Evolutionary conservation across 2,113 vertebrate species (phyloP), one percentile per base, ranked within the genome.

Genomic region (Bucco capensis): DNA sequence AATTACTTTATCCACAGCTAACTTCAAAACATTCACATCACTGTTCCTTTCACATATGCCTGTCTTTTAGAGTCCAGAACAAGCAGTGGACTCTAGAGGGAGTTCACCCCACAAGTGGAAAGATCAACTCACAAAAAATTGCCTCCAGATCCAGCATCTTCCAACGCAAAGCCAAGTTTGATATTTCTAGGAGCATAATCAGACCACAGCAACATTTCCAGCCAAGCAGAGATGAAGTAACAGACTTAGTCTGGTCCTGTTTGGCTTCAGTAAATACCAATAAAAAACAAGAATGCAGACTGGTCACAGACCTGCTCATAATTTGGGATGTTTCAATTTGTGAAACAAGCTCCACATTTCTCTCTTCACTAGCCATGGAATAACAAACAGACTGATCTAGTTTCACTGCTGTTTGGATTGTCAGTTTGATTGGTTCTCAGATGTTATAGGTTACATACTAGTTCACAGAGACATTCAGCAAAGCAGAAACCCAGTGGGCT

Each of bases 351-450:
- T 86, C 70, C 80, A 72, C 2, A 0, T 94, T 94, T 94, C 86
- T 94, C 57, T 93, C 83, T 69, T 81, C 69, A 89, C 69, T 58
- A 74, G 38, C 67, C 70, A 10, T 28, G 37, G 76, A 91, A 89
- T 78, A 95, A 91, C 81, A 92, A 91, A 89, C 92, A 92, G 78
- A 46, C 70, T 53, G 76, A 83, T 93, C 76, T 42, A 82, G 66
- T 95, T 96, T 95, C 92, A 90, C 69, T 78, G 76, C 65, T 83
- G 83, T 73, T 88, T 78, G 73, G 37, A 57, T 17, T 95, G 90
- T 92, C 76, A 94, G 69, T 81, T 91, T 93, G 73, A 95, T 94
- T 95, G 90, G 80, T 86, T 86, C 73, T 92, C 70, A 78, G 74
- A 83, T 88, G 83, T 92, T 95, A 86, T 23, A 93, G 88, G 83